Evolutionary conservation across 2,888 invertebrate genomes (phyloP).

Genomic region (Acrobasis consociella): DNA sequence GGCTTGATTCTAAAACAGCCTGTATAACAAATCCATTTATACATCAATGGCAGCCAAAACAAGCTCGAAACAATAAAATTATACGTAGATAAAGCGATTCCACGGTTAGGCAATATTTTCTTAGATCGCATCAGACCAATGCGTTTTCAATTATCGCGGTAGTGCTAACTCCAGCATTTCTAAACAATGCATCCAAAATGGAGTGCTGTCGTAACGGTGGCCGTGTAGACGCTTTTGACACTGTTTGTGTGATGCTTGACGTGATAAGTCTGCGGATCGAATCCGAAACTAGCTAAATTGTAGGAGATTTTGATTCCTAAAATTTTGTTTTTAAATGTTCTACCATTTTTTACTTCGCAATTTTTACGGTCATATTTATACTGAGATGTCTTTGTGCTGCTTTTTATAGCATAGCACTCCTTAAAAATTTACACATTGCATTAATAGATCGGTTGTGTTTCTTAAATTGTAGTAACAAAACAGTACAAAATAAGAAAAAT

Average conservation of each 20-base stretch:
- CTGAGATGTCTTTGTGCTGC: no score
- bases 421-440: no score
- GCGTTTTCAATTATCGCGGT: slow-evolving; percentile 68
- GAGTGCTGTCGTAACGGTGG: slow-evolving; percentile 23
- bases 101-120: slow-evolving; percentile 25
- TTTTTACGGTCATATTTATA: no score
- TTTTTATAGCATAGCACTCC: no score
- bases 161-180: slow-evolving; percentile 59
- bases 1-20: neutral
- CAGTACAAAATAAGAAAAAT: no score
- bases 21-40: slow-evolving; percentile 6
- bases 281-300: neutral
- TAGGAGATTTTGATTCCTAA: no score
- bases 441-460: no score
- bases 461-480: no score
- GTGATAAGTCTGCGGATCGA: slow-evolving; percentile 15
- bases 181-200: slow-evolving; percentile 60
- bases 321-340: no score
- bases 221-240: slow-evolving; percentile 17
- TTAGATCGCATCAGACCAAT: slow-evolving; percentile 53
- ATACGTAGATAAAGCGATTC: slow-evolving; percentile 32
- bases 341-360: no score
- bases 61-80: slow-evolving; percentile 41
- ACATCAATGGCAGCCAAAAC: slow-evolving; percentile 17
- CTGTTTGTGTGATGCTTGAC: slow-evolving; percentile 7